Base-by-base conservation (phyloP, 1,140 invertebrate genomes). In the Cyclina sinensis region DNA sequence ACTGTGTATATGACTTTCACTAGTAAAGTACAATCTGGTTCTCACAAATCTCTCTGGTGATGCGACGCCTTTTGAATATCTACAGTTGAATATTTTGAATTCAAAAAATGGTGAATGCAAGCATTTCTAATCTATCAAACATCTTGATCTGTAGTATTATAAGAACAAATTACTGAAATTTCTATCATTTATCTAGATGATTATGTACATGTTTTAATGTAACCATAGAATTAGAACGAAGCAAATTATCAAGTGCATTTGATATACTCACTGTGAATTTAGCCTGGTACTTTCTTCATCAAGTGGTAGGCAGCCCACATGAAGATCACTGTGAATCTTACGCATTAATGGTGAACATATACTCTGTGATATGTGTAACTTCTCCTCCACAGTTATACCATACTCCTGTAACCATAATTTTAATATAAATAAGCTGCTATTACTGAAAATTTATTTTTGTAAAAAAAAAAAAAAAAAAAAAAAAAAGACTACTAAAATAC, bases 1-100 rank as follows among this genome's bases (percentile, higher is more conserved):
- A 9, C 99, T 99, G 96, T 99, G 99, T 85, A 99, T 98, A 96
- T 99, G 99, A 95, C 98, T 99, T 96, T 99, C 99, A 95, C 98
- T 99, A 5, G 99, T 99, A 95, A 99, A 99, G 95, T 99, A 99
- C 4, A 99, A 96, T 18, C 99, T 97, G 0, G 99, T 99, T 43
- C 99, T 96, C 5, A 99, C 99, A 96, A 99, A 99, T 73, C 99
- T 96, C 73, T 99, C 98, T 70, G 99, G 99, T 95, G 99, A 99
- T 68, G 98, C 98, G 70, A 99, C 99, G 70, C 99, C 99, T 96
- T 99, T 98, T 11, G 99, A 99, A 96, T 99, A 99, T 92, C 98
- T 98, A 93, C 9, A 94, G 94, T 74, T 16, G 7, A 65, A 18
- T 12, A n/a, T n/a, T n/a, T n/a, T n/a, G n/a, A n/a, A n/a, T n/a